phyloP scores from a whole-genome alignment of 2,888 invertebrate species.

The Tiphia femorata region DNA sequence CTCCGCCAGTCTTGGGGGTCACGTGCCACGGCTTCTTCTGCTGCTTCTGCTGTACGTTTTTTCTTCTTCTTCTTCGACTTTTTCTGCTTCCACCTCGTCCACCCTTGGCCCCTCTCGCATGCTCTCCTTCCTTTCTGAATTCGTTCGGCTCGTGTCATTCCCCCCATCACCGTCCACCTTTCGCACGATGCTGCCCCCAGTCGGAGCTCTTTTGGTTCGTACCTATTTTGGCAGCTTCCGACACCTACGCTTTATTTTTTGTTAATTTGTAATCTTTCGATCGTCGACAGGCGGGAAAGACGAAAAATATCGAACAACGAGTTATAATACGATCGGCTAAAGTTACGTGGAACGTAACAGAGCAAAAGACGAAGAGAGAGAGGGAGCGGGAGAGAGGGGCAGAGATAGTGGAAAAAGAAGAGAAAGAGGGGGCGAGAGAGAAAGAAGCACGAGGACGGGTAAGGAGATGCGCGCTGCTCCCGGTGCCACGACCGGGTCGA shows the following conservation, averaged over 20 bases:
- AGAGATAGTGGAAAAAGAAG: too few relatives aligned
- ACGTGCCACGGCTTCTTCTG: conserved; percentile 63
- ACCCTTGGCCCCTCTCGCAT: conserved; percentile 15
- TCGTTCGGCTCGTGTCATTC: too few relatives aligned
- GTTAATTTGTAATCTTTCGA: too few relatives aligned
- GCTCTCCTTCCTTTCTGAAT: conserved; percentile 16
- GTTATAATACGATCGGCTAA: too few relatives aligned
- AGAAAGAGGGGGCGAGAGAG: not conserved
- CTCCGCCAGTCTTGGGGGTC: conserved; percentile 63
- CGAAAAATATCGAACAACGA: too few relatives aligned
- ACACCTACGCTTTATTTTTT: too few relatives aligned
- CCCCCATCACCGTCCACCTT: too few relatives aligned
- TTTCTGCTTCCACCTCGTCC: conserved; percentile 21
- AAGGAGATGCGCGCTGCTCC: conserved; percentile 25
- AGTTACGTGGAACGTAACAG: not conserved
- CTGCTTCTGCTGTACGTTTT: conserved; percentile 31
- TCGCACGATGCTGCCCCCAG: too few relatives aligned
- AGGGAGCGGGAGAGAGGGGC: not conserved
- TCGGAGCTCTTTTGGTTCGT: too few relatives aligned
- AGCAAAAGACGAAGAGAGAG: not conserved
- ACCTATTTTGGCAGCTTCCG: too few relatives aligned
- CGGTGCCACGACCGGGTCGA: conserved; percentile 36
- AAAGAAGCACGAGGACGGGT: not conserved
- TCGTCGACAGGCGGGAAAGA: too few relatives aligned
- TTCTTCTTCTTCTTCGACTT: conserved; percentile 22